Evolutionary conservation across 2,113 vertebrate species (phyloP).

Genomic region (Lophius piscatorius): DNA sequence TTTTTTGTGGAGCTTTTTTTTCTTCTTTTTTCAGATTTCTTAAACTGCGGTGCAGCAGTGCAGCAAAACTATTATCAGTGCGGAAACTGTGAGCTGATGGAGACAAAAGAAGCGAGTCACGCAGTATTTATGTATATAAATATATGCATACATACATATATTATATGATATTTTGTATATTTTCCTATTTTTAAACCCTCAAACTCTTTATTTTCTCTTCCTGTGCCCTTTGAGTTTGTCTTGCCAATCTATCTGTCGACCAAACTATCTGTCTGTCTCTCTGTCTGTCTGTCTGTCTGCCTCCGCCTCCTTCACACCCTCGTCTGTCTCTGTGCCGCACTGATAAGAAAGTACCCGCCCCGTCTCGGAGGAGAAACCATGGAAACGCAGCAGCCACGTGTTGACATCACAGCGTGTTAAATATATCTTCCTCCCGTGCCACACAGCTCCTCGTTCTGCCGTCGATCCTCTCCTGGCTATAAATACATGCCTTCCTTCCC

Average conservation of each 20-base stretch:
- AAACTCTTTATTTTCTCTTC: conserved; percentile 45
- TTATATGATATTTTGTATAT: no score
- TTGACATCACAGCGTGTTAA: conserved; percentile 81
- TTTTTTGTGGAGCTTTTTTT: neutral
- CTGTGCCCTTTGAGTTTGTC: conserved; percentile 33
- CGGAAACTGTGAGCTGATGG: conserved; percentile 27
- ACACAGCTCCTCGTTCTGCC: conserved; percentile 75
- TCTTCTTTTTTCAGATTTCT: conserved; percentile 10
- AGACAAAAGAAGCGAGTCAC: conserved; percentile 25
- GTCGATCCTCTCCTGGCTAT: conserved; percentile 75
- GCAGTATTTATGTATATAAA: no score
- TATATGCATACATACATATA: no score
- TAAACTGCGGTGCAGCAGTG: conserved; percentile 1
- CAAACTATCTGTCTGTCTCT: conserved; percentile 25
- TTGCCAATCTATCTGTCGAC: conserved; percentile 22
- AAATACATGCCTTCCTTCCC: conserved; percentile 81
- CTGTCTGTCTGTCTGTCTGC: conserved; percentile 15
- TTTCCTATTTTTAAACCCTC: conserved; percentile 37
- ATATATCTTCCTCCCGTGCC: conserved; percentile 75
- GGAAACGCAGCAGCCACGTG: conserved; percentile 76
- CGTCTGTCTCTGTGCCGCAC: conserved; percentile 60
- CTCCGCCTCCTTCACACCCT: conserved; percentile 22
- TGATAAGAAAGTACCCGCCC: conserved; percentile 70
- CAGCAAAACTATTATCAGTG: conserved; percentile 33
- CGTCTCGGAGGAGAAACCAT: conserved; percentile 77